Evolutionary conservation across 2,888 invertebrate species (phyloP).

Genomic region (Nephrocerus scutellatus): DNA sequence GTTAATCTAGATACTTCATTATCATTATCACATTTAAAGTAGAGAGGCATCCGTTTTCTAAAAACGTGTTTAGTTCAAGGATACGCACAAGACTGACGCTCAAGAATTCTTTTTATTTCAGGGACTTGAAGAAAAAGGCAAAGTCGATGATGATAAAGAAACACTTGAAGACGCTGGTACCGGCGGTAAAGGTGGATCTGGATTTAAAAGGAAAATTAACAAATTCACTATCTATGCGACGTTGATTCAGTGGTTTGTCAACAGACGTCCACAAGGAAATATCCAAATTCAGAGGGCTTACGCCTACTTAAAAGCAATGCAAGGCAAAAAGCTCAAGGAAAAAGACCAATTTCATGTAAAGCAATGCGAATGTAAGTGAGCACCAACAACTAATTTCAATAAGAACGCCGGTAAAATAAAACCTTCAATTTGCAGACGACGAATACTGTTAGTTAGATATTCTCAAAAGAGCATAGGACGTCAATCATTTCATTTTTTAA

Average conservation of each 20-base stretch:
- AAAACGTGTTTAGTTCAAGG: no score
- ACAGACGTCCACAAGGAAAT: conserved; percentile 31
- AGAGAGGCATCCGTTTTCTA: no score
- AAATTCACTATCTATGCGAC: conserved; percentile 42
- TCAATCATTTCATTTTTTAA: no score
- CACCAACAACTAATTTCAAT: no score
- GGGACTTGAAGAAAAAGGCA: not conserved
- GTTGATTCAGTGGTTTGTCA: conserved; percentile 42
- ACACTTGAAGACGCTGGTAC: conserved; percentile 11
- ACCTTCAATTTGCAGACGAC: no score
- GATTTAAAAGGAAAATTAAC: conserved; percentile 35
- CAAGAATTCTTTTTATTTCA: conserved; percentile 3
- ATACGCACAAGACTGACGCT: no score
- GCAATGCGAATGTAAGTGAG: conserved; percentile 40
- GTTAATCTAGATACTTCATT: no score
- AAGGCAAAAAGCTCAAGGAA: conserved; percentile 28
- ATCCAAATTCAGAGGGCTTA: conserved; percentile 32
- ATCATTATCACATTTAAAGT: no score
- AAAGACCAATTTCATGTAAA: conserved; percentile 31
- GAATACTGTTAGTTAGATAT: no score
- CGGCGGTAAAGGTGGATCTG: conserved; percentile 23
- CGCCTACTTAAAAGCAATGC: conserved; percentile 27
- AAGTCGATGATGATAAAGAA: conserved; percentile 1
- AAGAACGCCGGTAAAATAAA: no score
- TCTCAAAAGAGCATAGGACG: no score